A percentile compares a stretch with the other conserved stretches of the same genome.
phyloP scores from a whole-genome alignment of 1,140 invertebrate species.

The Bathynomus jamesi region DNA sequence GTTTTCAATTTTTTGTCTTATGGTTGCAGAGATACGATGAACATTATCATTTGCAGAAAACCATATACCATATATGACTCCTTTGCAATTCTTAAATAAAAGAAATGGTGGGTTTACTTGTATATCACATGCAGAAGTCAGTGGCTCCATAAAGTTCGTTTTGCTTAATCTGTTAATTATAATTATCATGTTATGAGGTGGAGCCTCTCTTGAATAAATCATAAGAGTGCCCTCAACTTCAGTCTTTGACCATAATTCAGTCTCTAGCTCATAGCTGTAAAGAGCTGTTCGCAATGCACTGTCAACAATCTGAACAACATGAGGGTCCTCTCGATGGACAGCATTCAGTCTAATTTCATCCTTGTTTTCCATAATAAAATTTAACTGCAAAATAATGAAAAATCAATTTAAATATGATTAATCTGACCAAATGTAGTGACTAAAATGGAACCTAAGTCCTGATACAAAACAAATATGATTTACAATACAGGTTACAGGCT shows the following conservation, averaged over 20 bases:
- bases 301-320: constrained; percentile 27
- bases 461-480: too few species aligned
- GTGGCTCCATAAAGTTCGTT: constrained; percentile 32
- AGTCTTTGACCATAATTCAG: constrained; percentile 32
- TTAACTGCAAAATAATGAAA: too few species aligned
- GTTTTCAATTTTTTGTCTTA: constrained; percentile 25
- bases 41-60: constrained; percentile 34
- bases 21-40: constrained; percentile 23
- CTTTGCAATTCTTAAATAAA: constrained; percentile 29
- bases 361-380: background rate
- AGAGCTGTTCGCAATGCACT: constrained; percentile 28
- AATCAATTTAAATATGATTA: too few species aligned
- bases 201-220: constrained; percentile 30
- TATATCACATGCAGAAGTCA: constrained; percentile 31
- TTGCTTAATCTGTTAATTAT: constrained; percentile 35
- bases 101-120: constrained; percentile 36
- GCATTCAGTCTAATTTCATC: constrained; percentile 29
- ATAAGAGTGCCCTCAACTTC: constrained; percentile 35
- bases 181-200: constrained; percentile 34
- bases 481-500: too few species aligned
- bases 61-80: constrained; percentile 35
- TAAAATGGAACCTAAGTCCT: too few species aligned
- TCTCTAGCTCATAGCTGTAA: constrained; percentile 30
- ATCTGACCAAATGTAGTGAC: too few species aligned
- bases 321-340: constrained; percentile 29